Evolutionary conservation across 1,140 invertebrate species (phyloP).

Genomic region (Drosophila prosaltans): DNA sequence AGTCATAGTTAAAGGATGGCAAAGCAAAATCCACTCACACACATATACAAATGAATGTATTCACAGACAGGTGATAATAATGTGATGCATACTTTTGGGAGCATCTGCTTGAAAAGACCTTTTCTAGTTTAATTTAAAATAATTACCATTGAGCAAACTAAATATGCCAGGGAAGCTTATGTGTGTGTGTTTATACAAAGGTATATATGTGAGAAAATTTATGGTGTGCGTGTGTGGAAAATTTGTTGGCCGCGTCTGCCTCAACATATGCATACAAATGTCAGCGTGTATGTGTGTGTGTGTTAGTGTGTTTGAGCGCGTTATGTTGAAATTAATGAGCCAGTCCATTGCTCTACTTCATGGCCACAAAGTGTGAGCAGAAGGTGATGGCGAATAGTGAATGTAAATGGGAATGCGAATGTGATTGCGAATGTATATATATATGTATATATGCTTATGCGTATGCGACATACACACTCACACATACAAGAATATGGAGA

Average conservation of each 20-base stretch:
- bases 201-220: conserved; percentile 9
- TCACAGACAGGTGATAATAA: conserved; percentile 54
- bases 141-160: conserved; percentile 49
- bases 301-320: conserved; percentile 51
- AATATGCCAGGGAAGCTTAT: conserved; percentile 29
- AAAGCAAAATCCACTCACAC: neutral
- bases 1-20: neutral
- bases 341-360: conserved; percentile 57
- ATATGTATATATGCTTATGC: no score
- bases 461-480: neutral
- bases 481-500: conserved; percentile 17
- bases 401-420: neutral
- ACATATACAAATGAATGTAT: neutral
- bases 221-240: conserved; percentile 20
- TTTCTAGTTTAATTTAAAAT: conserved; percentile 65
- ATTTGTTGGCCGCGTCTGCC: conserved; percentile 8
- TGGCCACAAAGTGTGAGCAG: conserved; percentile 33
- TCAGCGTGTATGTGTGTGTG: conserved; percentile 32
- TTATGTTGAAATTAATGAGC: conserved; percentile 66
- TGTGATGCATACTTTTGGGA: conserved; percentile 43
- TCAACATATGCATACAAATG: conserved; percentile 12
- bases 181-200: conserved; percentile 12
- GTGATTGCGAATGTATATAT: neutral
- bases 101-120: conserved; percentile 56
- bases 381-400: conserved; percentile 15